Evolutionary conservation across 2,113 vertebrate genomes (phyloP).

Genomic region (cat (Felis catus)): DNA sequence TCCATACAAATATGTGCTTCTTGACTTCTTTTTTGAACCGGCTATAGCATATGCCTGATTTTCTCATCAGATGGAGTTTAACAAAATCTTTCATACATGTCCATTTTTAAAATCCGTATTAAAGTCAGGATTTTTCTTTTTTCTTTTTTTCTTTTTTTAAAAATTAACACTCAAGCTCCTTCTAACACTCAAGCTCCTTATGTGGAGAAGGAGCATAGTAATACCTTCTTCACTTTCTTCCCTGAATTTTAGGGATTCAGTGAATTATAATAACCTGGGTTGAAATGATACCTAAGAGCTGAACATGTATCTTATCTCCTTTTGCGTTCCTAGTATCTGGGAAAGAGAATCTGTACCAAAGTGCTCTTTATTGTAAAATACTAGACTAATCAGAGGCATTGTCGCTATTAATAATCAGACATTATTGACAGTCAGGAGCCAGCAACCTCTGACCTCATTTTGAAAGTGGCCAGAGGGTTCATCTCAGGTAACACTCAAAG

Average conservation of each 20-base stretch:
- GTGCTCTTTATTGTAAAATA: background rate
- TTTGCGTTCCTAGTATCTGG: background rate
- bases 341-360: background rate
- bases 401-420: background rate
- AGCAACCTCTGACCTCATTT: conserved; percentile 32
- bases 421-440: background rate
- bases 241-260: background rate
- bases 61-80: background rate
- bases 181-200: background rate
- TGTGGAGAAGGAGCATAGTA: background rate
- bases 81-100: background rate
- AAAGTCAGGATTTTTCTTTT: background rate
- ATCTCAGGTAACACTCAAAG: conserved; percentile 27
- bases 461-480: conserved; percentile 15
- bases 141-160: background rate
- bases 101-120: background rate
- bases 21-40: background rate
- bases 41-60: background rate
- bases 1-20: background rate
- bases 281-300: background rate
- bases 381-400: background rate
- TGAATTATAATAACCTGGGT: background rate
- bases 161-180: background rate
- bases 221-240: background rate
- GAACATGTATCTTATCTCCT: background rate